Evolutionary conservation across 2,113 vertebrate species (phyloP), one percentile per base, ranked within the genome.

Genomic region (Noctilio leporinus): DNA sequence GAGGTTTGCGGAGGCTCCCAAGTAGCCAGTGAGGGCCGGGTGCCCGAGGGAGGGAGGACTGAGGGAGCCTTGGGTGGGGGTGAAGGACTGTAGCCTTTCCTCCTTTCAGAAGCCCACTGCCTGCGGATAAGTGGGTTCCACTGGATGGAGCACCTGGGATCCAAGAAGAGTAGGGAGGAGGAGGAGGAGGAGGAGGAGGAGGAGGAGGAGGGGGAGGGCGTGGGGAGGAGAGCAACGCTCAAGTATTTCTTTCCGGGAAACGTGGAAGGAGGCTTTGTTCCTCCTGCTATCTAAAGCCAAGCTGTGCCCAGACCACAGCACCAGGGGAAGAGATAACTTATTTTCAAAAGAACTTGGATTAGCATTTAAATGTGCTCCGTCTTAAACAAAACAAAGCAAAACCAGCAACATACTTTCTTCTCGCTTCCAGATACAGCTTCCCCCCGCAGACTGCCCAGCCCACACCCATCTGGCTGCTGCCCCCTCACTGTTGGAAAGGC

Each of bases 1-100:
- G 82, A 97, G 82, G 94, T 96, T 93, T 93, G 70, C 96, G 57
- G 87, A 96, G 33, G 64, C 78, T 51, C 90, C 83, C 24, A 91
- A 97, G 33, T 83, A 96, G 81, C 43, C 92, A n/a, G 93, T 97
- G 64, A 91, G 59, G 72, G 47, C 17, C 16, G 12, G n/a, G 19
- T 16, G 9, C 10, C 62, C 22, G 22, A 28, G 24, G 43, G 10
- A 84, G 47, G 12, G 24, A 38, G 70, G 43, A n/a, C 89, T 92
- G 57, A 90, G 94, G 49, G 76, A 49, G 75, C 28, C 53, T n/a
- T n/a, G 43, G 19, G 10, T 30, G 17, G 55, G n/a, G 20, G 19
- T 19, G 47, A 11, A 38, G 51, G 12, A 4, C 1, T 43, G 24
- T 0, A 17, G 35, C 24, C 40, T 22, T 67, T 57, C 26, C 3